phyloP scores from a whole-genome alignment of 2,797 vertebrate genomes.

The Galago senegalensis region DNA sequence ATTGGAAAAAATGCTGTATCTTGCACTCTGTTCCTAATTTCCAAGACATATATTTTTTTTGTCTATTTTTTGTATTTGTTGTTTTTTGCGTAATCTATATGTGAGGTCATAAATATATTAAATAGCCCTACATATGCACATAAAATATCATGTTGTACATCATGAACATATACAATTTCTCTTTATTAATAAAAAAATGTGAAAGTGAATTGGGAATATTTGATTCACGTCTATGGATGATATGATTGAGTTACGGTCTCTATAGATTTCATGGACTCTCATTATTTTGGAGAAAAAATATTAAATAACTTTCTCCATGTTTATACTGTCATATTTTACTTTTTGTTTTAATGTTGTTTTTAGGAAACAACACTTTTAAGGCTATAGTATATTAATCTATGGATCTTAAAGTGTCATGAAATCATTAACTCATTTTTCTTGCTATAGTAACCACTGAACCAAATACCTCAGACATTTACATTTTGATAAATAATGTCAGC shows the following conservation, averaged over 20 bases:
- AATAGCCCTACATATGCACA: neutral
- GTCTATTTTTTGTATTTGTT: neutral
- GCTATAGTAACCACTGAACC: neutral
- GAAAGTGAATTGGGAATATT: neutral
- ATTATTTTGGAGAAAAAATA: neutral
- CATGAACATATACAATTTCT: neutral
- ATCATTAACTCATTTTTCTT: neutral
- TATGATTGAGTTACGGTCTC: neutral
- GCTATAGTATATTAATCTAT: neutral
- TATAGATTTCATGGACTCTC: neutral
- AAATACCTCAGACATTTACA: neutral
- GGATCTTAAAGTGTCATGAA: constrained; percentile 26
- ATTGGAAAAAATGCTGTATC: neutral
- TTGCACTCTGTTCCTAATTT: neutral
- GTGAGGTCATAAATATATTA: neutral
- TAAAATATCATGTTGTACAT: neutral
- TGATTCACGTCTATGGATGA: neutral
- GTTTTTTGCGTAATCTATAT: neutral
- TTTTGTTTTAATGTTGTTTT: constrained; percentile 30
- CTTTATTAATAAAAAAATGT: neutral
- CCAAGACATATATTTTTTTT: neutral
- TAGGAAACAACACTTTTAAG: neutral
- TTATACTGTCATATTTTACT: neutral
- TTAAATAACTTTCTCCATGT: neutral
- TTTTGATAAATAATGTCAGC: neutral